Evolutionary conservation across 1,140 invertebrate species (phyloP), one percentile per base, ranked within the genome.

Genomic region (Drosophila sproati): DNA sequence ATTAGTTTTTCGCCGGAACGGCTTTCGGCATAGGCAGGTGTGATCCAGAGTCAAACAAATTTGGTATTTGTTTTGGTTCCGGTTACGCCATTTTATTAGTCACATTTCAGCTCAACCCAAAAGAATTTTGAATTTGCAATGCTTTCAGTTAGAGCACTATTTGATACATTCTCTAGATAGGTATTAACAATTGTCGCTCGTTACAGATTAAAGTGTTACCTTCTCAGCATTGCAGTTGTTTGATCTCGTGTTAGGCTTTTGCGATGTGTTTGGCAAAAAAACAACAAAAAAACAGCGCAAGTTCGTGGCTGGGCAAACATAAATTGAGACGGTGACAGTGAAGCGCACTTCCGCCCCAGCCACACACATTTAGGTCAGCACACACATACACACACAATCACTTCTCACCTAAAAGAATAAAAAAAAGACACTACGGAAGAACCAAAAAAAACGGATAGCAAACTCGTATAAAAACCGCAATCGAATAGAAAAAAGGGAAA

Each of bases 301-400:
- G 77, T 80, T 85, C 82, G 82, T 86, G 82, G 66, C 71, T 62
- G 78, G 50, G 85, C 68, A 76, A 62, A 78, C 82, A 78, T 69
- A 79, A 72, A 71, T 87, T 73, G 64, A 76, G 87, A 80, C 78
- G 78, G 78, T 61, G 73, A 80, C 78, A 68, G 60, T 54, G 62
- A 61, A 64, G 77, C 73, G 68, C 62, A 77, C 57, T 78, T 78
- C 61, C 68, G 55, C 50, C 63, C 54, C 55, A 71, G 41, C 43
- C 68, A 52, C 61, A 59, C 72, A 34, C 48, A 60, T 63, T 63
- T 41, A 43, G 48, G 35, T 12, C 29, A 57, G 64, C 39, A 48
- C 20, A 39, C 73, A 60, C 57, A 35, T 39, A 52, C 54, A 51
- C 37, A 55, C 29, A 48, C 59, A 35, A 77, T 77, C 68, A 88